Percentiles rank a stretch among this genome's conserved stretches.
These are phyloP conservation scores for Dromaius novaehollandiae DNA, from an alignment of 2,113 vertebrate genomes.

Conservation along the genomic window DNA sequence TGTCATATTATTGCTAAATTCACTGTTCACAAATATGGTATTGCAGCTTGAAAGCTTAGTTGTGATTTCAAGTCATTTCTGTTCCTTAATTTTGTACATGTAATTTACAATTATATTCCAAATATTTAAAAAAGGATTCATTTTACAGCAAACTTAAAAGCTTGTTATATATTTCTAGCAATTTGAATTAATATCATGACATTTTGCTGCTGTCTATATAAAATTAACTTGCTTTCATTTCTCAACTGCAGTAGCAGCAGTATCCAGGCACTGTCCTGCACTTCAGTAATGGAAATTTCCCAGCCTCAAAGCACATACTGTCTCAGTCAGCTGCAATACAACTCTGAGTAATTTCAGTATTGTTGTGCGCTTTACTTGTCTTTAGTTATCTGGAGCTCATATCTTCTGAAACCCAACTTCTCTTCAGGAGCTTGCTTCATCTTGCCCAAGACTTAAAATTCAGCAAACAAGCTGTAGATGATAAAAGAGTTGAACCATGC, in stretches of 20 bases:
- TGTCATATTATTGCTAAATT: not conserved
- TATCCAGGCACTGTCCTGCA: constrained; percentile 37
- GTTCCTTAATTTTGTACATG: not conserved
- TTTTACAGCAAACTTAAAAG: constrained; percentile 3
- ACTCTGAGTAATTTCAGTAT: constrained; percentile 55
- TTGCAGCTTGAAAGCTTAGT: not conserved
- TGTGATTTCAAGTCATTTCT: not conserved
- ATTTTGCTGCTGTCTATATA: not conserved
- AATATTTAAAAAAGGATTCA: not conserved
- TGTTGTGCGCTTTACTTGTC: constrained; percentile 49
- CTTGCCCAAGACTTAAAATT: constrained; percentile 23
- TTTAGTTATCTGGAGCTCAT: constrained; percentile 36
- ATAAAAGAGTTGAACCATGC: not conserved
- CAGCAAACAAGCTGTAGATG: constrained; percentile 20
- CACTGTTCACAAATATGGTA: not conserved
- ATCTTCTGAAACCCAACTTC: constrained; percentile 52
- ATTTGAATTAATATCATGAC: not conserved
- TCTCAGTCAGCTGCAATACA: constrained; percentile 64
- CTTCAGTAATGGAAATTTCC: constrained; percentile 68
- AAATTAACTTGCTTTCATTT: constrained; percentile 51
- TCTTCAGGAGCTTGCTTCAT: constrained; percentile 37
- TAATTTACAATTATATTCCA: not conserved
- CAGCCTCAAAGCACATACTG: constrained; percentile 53
- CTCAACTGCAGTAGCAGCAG: constrained; percentile 37
- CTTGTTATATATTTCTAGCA: not conserved